Base-by-base conservation (phyloP, 2,888 invertebrate species). In the Argyresthia albistria region DNA sequence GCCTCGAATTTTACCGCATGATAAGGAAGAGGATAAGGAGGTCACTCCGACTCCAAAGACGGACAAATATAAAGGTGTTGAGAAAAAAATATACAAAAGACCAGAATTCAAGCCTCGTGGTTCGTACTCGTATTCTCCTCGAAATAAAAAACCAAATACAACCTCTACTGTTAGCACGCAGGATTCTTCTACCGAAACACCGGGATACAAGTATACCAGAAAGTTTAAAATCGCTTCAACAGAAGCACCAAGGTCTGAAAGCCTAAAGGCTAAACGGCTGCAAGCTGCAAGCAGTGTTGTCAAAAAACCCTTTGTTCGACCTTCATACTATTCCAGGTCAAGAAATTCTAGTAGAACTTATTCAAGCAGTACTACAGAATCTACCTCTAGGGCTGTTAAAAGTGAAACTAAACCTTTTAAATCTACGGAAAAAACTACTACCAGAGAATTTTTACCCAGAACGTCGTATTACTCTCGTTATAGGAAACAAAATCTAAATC, bases 391-490 rank as follows among this genome's bases (percentile, higher is more conserved):
- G 9, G 9, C 1, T n/a, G 35, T 4, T 9, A 15, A 11, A 48
- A 66, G 60, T 53, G 59, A 56, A n/a, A 63, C 4, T 11, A 46
- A 35, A 16, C 16, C 10, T 6, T 37, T 37, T 8, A 37, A 25
- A 36, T 11, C 48, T 15, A 14, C 48, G 14, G 12, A 12, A 47
- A 47, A 47, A 12, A 35, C 47, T 1, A n/a, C n/a, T 2, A 8
- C 47, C 6, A 35, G 12, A 39, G 37, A 37, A 39, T 37, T 42
- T 15, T 61, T 83, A 51, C 80, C 82, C 35, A 74, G 75, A 57
- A 82, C 84, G 10, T 76, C 80, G 35, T 83, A 77, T 60, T 83
- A 83, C 57, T 70, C 78, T 51, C 71, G 78, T 49, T 62, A 70
- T 52, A 70, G 75, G 59, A 78, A n/a, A n/a, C n/a, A n/a, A n/a